Percentiles rank a stretch among this genome's conserved stretches.
Evolutionary conservation across 2,888 invertebrate species (phyloP).

Genomic region (Athalia rosae): DNA sequence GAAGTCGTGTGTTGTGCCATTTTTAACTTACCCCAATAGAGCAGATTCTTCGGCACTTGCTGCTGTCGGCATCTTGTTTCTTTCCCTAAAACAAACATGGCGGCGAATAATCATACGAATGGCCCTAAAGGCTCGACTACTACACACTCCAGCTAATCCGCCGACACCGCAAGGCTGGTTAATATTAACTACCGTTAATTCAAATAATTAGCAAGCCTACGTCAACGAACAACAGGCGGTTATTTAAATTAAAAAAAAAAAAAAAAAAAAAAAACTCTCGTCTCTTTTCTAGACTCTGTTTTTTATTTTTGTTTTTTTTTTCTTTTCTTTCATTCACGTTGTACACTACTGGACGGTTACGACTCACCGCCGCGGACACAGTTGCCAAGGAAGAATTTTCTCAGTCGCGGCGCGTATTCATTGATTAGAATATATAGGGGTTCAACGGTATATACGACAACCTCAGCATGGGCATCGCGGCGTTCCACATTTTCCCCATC

Average conservation of each 20-base stretch:
- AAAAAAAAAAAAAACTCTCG: no score
- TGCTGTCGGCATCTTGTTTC: conserved; percentile 81
- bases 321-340: no score
- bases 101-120: conserved; percentile 70
- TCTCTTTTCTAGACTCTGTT: no score
- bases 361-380: conserved; percentile 23
- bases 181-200: conserved; percentile 39
- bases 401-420: conserved; percentile 27
- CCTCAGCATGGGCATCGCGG: not conserved
- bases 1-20: conserved; percentile 19
- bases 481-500: conserved; percentile 19
- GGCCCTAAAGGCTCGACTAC: conserved; percentile 60
- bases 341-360: conserved; percentile 1
- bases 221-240: conserved; percentile 9
- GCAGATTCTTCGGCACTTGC: conserved; percentile 89
- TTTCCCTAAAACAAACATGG: conserved; percentile 72
- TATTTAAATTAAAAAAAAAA: no score
- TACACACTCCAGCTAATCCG: not conserved
- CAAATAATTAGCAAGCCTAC: conserved; percentile 20
- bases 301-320: no score
- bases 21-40: conserved; percentile 86
- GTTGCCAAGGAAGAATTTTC: conserved; percentile 21
- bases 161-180: conserved; percentile 26
- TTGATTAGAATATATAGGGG: conserved; percentile 26
- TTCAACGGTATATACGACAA: not conserved